Base-by-base conservation (phyloP, 2,888 invertebrate species). In the Caenorhabditis zanzibari region DNA sequence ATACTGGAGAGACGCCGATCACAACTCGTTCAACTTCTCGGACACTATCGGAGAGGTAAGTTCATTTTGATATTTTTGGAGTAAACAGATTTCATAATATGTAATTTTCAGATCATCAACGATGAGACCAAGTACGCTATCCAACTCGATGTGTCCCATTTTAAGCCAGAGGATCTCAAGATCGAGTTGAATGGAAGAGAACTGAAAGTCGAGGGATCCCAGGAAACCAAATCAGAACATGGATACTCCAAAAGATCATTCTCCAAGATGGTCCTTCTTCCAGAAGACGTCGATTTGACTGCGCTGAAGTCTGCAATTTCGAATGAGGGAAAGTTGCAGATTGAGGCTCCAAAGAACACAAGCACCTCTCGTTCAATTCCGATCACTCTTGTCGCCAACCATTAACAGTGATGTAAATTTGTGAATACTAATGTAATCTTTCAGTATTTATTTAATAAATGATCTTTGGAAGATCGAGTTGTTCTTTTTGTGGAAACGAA, bases 141-240 rank as follows among this genome's bases (percentile, higher is more conserved):
- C 7, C 58, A 77, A 61, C 35, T 77, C 16, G 76, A 77, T 49
- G 61, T 77, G 24, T 77, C 76, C 14, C 68, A 69, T 19, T 77
- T 69, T 52, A 77, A 77, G 22, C 76, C 76, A n/a, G 76, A 77
- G 19, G 38, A 77, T 38, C 7, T 77, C 22, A 77, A 77, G 38
- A 77, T 77, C 16, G 52, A 69, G n/a, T 52, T 77, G 54, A 56
- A 77, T 16, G 77, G 77, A 69, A 61, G 69, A 61, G 59, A 71
- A 22, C 44, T 77, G n/a, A 69, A 49, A 59, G 44, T 77, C 49
- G 76, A 77, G 10, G 76, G 76, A 22, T 28, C 49, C 5, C 76
- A 77, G 41, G 76, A 77, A 38, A 41, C 38, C 26, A 69, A 69
- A 49, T 28, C 58, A 2, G 76, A 77, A 28, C 69, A 77, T 61